Percentiles rank a stretch among this genome's conserved stretches.
Evolutionary conservation across 2,797 vertebrate genomes (phyloP).

Genomic region (Sebastiscus tertius): DNA sequence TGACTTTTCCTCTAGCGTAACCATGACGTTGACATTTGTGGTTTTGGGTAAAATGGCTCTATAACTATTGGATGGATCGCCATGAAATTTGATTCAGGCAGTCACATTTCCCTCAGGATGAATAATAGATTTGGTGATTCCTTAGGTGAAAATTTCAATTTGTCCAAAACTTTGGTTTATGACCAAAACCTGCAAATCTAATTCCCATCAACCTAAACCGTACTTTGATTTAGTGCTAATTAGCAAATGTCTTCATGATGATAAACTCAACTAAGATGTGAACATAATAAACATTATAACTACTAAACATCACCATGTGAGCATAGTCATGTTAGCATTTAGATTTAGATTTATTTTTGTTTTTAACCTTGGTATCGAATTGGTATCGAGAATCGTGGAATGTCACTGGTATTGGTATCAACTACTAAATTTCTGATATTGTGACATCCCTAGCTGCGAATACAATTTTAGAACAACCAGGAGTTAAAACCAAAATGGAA

Average conservation of each 20-base stretch:
- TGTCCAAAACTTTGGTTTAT: background rate
- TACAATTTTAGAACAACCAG: background rate
- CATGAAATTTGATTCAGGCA: background rate
- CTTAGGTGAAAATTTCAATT: background rate
- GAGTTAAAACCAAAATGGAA: slow-evolving; percentile 19
- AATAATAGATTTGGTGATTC: background rate
- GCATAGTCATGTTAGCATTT: background rate
- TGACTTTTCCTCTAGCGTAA: background rate
- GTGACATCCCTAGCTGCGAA: background rate
- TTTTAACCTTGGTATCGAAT: too few species aligned
- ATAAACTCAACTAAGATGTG: background rate
- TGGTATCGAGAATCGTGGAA: too few species aligned
- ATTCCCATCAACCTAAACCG: background rate
- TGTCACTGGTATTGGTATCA: too few species aligned
- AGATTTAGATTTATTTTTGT: background rate
- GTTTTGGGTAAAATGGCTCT: background rate
- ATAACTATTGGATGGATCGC: background rate
- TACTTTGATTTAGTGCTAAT: background rate
- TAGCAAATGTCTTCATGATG: background rate
- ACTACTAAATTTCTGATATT: too few species aligned
- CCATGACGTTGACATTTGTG: background rate
- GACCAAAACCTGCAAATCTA: background rate
- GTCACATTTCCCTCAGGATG: background rate
- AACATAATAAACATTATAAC: background rate
- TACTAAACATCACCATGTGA: background rate